Percentiles rank a stretch among this genome's conserved stretches.
Evolutionary conservation across 2,888 invertebrate genomes (phyloP).

Genomic region (Acronicta alni): DNA sequence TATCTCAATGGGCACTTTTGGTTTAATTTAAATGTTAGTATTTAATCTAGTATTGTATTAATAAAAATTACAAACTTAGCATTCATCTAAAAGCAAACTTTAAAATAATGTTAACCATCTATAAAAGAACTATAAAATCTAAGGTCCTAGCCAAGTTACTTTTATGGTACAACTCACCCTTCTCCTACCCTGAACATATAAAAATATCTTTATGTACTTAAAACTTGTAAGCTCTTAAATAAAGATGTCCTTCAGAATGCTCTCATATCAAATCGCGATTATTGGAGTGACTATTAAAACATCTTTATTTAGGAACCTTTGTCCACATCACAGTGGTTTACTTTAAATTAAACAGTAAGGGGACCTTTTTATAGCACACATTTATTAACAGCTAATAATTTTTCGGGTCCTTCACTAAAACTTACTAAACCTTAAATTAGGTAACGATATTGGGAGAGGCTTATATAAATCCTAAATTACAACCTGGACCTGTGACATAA

Average conservation of each 20-base stretch:
- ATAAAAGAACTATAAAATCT: slow-evolving; percentile 88
- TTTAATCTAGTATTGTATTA: slow-evolving; percentile 86
- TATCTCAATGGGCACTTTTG: slow-evolving; percentile 90
- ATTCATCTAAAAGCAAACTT: slow-evolving; percentile 86
- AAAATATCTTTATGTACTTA: slow-evolving; percentile 88
- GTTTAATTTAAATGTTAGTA: slow-evolving; percentile 89
- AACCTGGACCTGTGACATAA: slow-evolving; percentile 87
- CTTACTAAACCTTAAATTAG: slow-evolving; percentile 83
- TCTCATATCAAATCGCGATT: slow-evolving; percentile 21
- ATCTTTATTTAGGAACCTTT: slow-evolving; percentile 71
- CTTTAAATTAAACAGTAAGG: slow-evolving; percentile 72
- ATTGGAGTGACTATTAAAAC: slow-evolving; percentile 47
- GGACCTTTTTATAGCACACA: slow-evolving; percentile 83
- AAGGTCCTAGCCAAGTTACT: slow-evolving; percentile 85
- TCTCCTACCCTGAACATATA: slow-evolving; percentile 85
- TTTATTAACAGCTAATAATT: slow-evolving; percentile 81
- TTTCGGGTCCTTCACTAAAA: slow-evolving; percentile 75
- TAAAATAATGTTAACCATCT: slow-evolving; percentile 86
- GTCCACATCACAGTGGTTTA: slow-evolving; percentile 68
- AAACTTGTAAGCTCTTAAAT: slow-evolving; percentile 73
- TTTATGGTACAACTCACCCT: slow-evolving; percentile 81
- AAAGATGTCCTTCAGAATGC: slow-evolving; percentile 63
- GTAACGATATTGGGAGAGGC: slow-evolving; percentile 82
- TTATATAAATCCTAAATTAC: slow-evolving; percentile 83
- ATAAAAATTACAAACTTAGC: slow-evolving; percentile 87